A percentile compares a stretch with the other conserved stretches of the same genome.
Conservation (phyloP, 2,888 invertebrate species). For the Drosophila koepferae region DNA sequence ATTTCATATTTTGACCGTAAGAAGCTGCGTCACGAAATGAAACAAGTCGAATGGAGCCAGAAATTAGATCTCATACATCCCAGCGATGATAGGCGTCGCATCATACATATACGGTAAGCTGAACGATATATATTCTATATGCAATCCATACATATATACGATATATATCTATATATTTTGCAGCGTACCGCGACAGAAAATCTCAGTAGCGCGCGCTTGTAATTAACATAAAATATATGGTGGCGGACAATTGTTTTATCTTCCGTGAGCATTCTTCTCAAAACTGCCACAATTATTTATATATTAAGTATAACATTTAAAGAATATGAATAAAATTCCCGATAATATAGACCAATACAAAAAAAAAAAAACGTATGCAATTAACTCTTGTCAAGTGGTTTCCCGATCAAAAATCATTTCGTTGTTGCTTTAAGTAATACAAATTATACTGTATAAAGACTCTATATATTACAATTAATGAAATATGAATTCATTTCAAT, state of each 20-base stretch:
- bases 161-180: slow-evolving; percentile 15
- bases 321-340: slow-evolving; percentile 74
- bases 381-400: not conserved
- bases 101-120: slow-evolving; percentile 88
- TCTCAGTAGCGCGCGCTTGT: slow-evolving; percentile 83
- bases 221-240: slow-evolving; percentile 55
- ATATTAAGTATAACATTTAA: slow-evolving; percentile 67
- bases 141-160: not conserved
- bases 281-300: slow-evolving; percentile 74
- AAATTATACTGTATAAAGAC: not conserved
- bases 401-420: not conserved
- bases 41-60: slow-evolving; percentile 90
- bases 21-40: slow-evolving; percentile 89
- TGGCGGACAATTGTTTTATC: slow-evolving; percentile 61
- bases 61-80: slow-evolving; percentile 91
- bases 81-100: slow-evolving; percentile 89
- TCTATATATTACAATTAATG: not conserved
- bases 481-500: not conserved
- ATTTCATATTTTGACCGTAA: slow-evolving; percentile 93
- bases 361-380: not conserved
- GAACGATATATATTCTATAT: not conserved
- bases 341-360: slow-evolving; percentile 52
- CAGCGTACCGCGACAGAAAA: slow-evolving; percentile 85
- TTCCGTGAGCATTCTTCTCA: slow-evolving; percentile 77
- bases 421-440: not conserved